phyloP scores from a whole-genome alignment of 2,113 vertebrate genomes.

The Phyllopteryx taeniolatus region DNA sequence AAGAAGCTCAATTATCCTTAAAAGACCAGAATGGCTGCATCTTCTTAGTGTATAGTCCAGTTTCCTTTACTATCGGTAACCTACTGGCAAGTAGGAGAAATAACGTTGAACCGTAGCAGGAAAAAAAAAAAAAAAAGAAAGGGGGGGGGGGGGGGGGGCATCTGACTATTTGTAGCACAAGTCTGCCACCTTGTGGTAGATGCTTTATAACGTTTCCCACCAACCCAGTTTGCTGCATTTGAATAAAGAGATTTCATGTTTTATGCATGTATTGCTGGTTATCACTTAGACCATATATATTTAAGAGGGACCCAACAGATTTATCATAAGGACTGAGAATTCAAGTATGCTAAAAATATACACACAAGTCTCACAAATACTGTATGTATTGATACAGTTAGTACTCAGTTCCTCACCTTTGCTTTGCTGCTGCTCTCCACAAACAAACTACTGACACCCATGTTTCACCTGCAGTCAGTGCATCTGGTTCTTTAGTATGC shows the following conservation, averaged over 20 bases:
- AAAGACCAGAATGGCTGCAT: neutral
- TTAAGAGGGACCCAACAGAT: neutral
- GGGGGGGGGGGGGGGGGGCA: no score
- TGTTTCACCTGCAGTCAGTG: neutral
- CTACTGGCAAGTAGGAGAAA: neutral
- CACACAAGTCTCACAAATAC: neutral
- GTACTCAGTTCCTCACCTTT: conserved; percentile 17
- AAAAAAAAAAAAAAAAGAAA: no score
- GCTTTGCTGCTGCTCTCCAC: neutral
- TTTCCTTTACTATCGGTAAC: conserved; percentile 18
- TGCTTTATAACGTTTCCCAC: neutral
- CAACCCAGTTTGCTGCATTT: neutral
- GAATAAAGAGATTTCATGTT: neutral
- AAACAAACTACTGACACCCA: neutral
- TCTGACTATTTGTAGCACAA: neutral
- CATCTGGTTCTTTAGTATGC: neutral
- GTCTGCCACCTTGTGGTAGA: conserved; percentile 58
- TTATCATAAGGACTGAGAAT: neutral
- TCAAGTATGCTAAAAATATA: neutral
- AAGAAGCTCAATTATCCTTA: neutral
- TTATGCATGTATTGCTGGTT: neutral
- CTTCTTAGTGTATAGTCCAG: neutral
- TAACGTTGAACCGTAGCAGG: neutral
- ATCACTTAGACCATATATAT: neutral
- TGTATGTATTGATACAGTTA: neutral